A percentile compares a stretch with the other conserved stretches of the same genome.
Conservation (phyloP, 2,888 invertebrate genomes). For the Cerastoderma edule region DNA sequence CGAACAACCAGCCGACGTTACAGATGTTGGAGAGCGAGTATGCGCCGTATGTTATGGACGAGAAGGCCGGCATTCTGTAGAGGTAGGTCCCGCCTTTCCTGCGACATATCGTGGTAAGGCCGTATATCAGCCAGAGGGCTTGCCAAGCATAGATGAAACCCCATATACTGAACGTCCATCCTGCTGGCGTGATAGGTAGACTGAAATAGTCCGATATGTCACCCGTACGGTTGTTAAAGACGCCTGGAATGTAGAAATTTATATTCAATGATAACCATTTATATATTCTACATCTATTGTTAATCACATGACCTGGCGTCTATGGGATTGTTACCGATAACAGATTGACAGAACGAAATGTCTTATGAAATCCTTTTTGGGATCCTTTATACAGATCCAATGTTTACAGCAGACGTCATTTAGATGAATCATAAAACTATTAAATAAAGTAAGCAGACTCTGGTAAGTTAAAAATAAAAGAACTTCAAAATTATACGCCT, state of each 20-base stretch:
- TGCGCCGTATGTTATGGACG: slow-evolving; percentile 67
- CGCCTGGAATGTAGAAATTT: slow-evolving; percentile 54
- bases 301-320: no score
- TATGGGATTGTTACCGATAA: no score
- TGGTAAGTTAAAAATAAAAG: no score
- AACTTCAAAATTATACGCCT: no score
- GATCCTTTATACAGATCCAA: no score
- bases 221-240: slow-evolving; percentile 68
- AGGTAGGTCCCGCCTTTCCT: slow-evolving; percentile 63
- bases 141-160: slow-evolving; percentile 76
- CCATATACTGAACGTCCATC: slow-evolving; percentile 75
- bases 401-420: no score
- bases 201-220: slow-evolving; percentile 67
- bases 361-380: no score
- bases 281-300: no score
- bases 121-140: slow-evolving; percentile 71
- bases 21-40: slow-evolving; percentile 71
- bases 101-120: slow-evolving; percentile 69
- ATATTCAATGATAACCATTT: no score
- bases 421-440: no score
- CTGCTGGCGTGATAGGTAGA: slow-evolving; percentile 73
- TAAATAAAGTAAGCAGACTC: no score
- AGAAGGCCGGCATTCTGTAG: slow-evolving; percentile 68
- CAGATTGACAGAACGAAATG: no score
- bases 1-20: slow-evolving; percentile 76